Evolutionary conservation across 2,113 vertebrate genomes (phyloP).

Genomic region (Apistogramma diplotaenia): DNA sequence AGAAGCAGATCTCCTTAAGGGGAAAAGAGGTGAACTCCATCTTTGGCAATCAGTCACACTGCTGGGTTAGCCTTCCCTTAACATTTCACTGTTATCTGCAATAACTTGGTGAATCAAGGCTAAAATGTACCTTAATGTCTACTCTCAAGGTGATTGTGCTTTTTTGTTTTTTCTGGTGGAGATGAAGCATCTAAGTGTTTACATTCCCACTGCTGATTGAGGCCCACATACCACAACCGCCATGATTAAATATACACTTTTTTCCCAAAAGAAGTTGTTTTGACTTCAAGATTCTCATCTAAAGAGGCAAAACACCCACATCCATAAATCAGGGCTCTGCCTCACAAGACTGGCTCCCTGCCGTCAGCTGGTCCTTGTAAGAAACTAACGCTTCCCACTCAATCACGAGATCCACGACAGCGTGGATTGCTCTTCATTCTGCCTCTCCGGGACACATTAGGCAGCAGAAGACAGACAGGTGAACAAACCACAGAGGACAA

Average conservation of each 20-base stretch:
- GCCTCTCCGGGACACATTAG: slow-evolving; percentile 11
- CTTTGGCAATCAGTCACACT: slow-evolving; percentile 53
- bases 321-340: slow-evolving; percentile 4
- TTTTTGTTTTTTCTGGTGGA: background rate
- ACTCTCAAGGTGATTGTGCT: slow-evolving; percentile 18
- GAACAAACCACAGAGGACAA: slow-evolving; percentile 52
- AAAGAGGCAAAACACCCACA: slow-evolving; percentile 39
- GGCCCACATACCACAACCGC: slow-evolving; percentile 15
- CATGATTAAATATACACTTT: slow-evolving; percentile 35
- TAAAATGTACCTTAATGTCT: background rate
- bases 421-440: slow-evolving; percentile 33
- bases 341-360: slow-evolving; percentile 43
- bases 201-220: slow-evolving; percentile 41
- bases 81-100: slow-evolving; percentile 15
- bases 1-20: slow-evolving; percentile 48
- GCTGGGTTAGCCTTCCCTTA: slow-evolving; percentile 46
- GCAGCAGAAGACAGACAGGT: slow-evolving; percentile 32
- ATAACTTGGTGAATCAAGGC: background rate
- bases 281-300: slow-evolving; percentile 55
- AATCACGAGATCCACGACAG: slow-evolving; percentile 22
- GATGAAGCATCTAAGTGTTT: slow-evolving; percentile 30
- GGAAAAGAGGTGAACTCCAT: slow-evolving; percentile 29
- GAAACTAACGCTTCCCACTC: slow-evolving; percentile 55
- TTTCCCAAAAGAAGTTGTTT: slow-evolving; percentile 56
- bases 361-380: slow-evolving; percentile 9